phyloP scores from a whole-genome alignment of 2,888 invertebrate genomes.

The Tenthredo notha region DNA sequence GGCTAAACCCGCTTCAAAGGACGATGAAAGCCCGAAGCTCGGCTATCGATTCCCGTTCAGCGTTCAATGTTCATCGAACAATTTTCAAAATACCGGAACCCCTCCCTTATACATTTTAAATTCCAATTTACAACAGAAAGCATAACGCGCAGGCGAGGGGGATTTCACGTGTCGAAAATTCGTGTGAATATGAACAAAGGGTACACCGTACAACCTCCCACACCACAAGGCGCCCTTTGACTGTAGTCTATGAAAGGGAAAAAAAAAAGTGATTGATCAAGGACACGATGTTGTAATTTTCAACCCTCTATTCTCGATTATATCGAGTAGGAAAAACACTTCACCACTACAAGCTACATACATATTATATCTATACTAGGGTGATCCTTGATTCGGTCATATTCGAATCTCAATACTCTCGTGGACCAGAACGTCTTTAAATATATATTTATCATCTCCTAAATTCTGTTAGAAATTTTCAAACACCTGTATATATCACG shows the following conservation, averaged over 20 bases:
- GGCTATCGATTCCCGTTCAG: conserved; percentile 27
- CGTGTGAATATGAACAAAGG: conserved; percentile 29
- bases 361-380: too few relatives aligned
- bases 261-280: neutral
- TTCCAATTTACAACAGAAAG: conserved; percentile 32
- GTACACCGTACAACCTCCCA: neutral
- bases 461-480: neutral
- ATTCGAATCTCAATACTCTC: too few relatives aligned
- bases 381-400: too few relatives aligned
- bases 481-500: neutral
- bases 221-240: neutral
- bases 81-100: conserved; percentile 27
- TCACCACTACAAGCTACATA: neutral
- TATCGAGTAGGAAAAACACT: neutral
- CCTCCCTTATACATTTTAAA: conserved; percentile 16
- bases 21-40: neutral
- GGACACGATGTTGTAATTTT: neutral
- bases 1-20: conserved; percentile 13
- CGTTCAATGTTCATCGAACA: conserved; percentile 41
- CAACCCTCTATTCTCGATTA: neutral
- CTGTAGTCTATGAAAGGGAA: conserved; percentile 17
- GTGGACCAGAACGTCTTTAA: too few relatives aligned
- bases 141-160: neutral
- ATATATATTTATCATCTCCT: neutral
- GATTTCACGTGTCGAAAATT: conserved; percentile 1